Evolutionary conservation across 2,888 invertebrate genomes (phyloP), one percentile per base, ranked within the genome.

Genomic region (Muschampia plurimacula): DNA sequence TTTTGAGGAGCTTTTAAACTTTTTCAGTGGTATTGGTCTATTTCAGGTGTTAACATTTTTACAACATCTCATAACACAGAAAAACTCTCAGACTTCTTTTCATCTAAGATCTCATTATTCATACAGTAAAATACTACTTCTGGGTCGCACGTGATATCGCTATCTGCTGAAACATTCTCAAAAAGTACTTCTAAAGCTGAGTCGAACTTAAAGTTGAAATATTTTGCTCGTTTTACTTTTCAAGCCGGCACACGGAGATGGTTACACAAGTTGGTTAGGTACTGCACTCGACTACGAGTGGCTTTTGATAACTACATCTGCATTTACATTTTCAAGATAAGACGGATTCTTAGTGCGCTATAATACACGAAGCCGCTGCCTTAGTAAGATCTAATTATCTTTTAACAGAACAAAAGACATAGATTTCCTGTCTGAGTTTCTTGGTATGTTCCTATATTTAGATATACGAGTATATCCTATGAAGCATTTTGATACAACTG

Each of bases 201-300:
- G 64, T 41, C 22, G 10, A 62, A 64, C 32, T 68, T 63, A 46
- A 36, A 60, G 69, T 69, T 70, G 63, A 70, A 64, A 64, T 70
- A 64, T 70, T 64, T 46, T 70, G 64, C 64, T 70, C 64, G 44
- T 64, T 70, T 70, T 70, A 55, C 57, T 70, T 69, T 36, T 64
- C 44, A 64, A 64, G 69, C 22, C 41, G 63, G 49, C 32, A 12
- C 46, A 2, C 28, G 59, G 69, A 69, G 55, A 52, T 57, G 64
- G 64, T 64, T 64, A 70, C 57, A 70, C 32, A 60, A 60, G 60
- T 60, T 60, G 36, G 60, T 60, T 36, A 60, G 57, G 57, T 57
- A 69, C 62, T 63, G 55, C 12, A 15, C 44, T 13, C 22, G n/a
- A 32, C 63, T 52, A 55, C 39, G 28, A 69, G 64, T 39, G 64